Base-by-base conservation (phyloP, 2,113 vertebrate species). In the Grallaria varia region DNA sequence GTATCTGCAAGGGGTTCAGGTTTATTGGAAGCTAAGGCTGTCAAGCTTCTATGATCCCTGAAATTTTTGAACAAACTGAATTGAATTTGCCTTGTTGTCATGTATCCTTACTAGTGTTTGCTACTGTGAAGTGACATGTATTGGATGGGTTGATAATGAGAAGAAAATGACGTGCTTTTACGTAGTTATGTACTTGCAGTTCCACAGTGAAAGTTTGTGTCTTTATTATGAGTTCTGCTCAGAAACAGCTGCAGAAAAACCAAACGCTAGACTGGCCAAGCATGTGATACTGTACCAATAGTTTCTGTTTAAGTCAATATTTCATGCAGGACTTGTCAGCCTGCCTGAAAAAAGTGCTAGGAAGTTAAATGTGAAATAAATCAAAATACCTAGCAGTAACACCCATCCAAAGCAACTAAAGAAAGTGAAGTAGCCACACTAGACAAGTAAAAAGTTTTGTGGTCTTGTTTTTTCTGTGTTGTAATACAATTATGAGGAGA, bases 121-220 rank as follows among this genome's bases (percentile, higher is more conserved):
- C 58, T 49, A 10, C 28, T 62, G 8, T 24, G 4, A 30, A 68
- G 49, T 4, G 9, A 13, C 35, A 4, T 2, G 0, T 14, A 3
- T 25, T 31, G 58, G 35, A 40, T 4, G 3, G 0, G 4, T 56
- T 76, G 27, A 14, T 47, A 44, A 28, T 47, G 15, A 42, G 42
- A 50, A 71, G 30, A 40, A 75, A 63, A 33, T 2, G 1, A 40
- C 20, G 35, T 47, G 24, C 6, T 5, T 92, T 69, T 19, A 4
- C 2, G 1, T 23, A 50, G 23, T 28, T 82, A 13, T 0, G 1
- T 0, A 3, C 37, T 84, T 0, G 0, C 35, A 25, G 28, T 31
- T 73, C 50, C 25, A 1, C 25, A 27, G 35, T 14, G 6, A 44
- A 40, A 9, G 17, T 28, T 87, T 90, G n/a, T 66, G 42, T 35